Base-by-base conservation (phyloP, 2,797 vertebrate species). In the Micrastur ruficollis region DNA sequence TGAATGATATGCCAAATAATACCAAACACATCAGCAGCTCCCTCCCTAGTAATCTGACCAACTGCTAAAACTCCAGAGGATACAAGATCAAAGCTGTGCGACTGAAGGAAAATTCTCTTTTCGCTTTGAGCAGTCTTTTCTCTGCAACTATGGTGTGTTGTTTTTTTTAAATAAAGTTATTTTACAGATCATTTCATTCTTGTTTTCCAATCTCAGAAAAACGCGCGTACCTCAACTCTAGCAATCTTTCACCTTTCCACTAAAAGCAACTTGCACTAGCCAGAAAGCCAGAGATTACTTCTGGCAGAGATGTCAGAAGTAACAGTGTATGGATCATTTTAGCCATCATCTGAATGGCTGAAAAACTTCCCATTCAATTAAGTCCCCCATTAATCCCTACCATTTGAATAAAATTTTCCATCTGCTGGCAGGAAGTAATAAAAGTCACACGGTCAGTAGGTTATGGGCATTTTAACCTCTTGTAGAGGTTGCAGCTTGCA, bases 331-430 rank as follows among this genome's bases (percentile, higher is more conserved):
- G 59, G 70, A 85, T 84, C 93, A 81, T 74, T 95, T 82, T 44
- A 95, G 78, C 67, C 87, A 94, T 31, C 55, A 38, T 32, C 79
- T 63, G 16, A 89, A 81, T 34, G 82, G 62, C 81, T 96, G 93
- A 96, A 97, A 93, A 97, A 96, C 97, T 98, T 98, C 97, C 98
- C 97, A 91, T 96, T 96, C 93, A 93, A 97, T 96, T 95, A 98
- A 96, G 79, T 47, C 91, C 92, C 96, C 87, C 94, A 96, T 92
- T 96, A 98, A 97, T 97, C 93, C 95, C 89, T 92, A 81, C 93
- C 81, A 88, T 95, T 95, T 62, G 78, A 97, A 94, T 89, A 95
- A 89, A 59, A 79, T 95, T 83, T 94, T 88, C 88, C 56, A 53
- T 86, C 95, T 94, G 65, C 42, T 36, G 61, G 94, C 94, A 97